Conservation (phyloP, 1,140 invertebrate species). For the Zaprionus vittiger region DNA sequence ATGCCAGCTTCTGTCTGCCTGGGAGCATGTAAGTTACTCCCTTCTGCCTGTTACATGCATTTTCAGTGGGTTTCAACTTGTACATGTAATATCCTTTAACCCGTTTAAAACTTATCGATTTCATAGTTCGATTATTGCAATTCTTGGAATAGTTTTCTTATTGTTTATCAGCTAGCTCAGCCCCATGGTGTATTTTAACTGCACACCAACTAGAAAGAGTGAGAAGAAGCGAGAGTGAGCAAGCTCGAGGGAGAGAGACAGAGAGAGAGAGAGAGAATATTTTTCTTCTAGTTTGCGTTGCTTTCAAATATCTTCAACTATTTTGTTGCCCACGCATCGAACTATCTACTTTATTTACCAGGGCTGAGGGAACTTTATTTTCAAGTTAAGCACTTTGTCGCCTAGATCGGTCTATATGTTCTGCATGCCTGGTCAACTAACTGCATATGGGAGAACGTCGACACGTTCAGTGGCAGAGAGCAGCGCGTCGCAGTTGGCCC, state of each 20-base stretch:
- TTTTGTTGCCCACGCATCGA: conserved; percentile 1
- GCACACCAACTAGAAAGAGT: neutral
- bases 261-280: neutral
- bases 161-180: neutral
- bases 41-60: no score
- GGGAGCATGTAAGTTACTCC: no score
- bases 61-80: no score
- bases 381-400: neutral
- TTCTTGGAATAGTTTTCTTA: neutral
- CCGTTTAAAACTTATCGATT: no score
- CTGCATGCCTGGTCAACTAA: conserved; percentile 46
- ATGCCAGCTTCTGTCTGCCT: no score
- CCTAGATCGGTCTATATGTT: neutral
- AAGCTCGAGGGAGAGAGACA: neutral
- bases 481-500: conserved; percentile 16
- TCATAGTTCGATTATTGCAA: neutral
- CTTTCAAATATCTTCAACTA: conserved; percentile 4
- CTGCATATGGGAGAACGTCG: conserved; percentile 36
- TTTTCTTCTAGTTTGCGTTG: neutral
- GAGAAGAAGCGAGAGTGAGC: neutral
- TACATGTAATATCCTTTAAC: no score
- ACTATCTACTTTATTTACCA: neutral
- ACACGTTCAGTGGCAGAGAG: neutral
- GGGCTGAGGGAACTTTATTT: conserved; percentile 1
- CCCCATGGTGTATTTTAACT: neutral